Percentiles rank a stretch among this genome's conserved stretches.
phyloP scores from a whole-genome alignment of 2,888 invertebrate genomes.

The Branchipolynoe longqiensis region DNA sequence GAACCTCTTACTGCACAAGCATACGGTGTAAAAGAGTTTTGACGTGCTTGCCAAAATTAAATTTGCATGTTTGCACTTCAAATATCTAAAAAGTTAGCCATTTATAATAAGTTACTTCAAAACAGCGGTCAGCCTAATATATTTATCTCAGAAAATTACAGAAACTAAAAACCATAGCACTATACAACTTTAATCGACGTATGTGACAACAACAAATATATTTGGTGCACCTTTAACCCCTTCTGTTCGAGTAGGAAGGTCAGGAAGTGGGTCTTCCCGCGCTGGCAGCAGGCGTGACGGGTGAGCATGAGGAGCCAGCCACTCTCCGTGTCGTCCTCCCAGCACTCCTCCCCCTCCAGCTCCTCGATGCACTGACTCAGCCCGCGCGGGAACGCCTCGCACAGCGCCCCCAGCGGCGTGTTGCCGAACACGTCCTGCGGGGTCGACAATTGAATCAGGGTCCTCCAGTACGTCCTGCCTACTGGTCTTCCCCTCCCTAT shows the following conservation, averaged over 20 bases:
- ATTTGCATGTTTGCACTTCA: too few relatives aligned
- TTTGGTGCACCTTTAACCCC: slow-evolving; percentile 12
- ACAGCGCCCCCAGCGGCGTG: slow-evolving; percentile 74
- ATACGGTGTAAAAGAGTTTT: too few relatives aligned
- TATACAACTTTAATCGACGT: too few relatives aligned
- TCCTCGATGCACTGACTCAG: slow-evolving; percentile 72
- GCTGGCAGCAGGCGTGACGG: background rate
- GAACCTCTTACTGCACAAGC: too few relatives aligned
- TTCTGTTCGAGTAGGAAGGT: slow-evolving; percentile 68
- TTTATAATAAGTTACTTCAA: too few relatives aligned
- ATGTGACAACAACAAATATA: background rate
- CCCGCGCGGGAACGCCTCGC: slow-evolving; percentile 72
- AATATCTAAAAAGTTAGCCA: too few relatives aligned
- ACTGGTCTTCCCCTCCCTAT: too few relatives aligned
- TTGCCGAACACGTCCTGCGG: slow-evolving; percentile 71
- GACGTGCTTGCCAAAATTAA: too few relatives aligned
- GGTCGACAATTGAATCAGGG: background rate
- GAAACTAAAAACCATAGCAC: too few relatives aligned
- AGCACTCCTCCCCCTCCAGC: background rate
- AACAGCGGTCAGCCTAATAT: background rate
- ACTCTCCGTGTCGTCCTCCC: background rate
- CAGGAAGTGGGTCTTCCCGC: slow-evolving; percentile 67
- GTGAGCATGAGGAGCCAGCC: slow-evolving; percentile 1
- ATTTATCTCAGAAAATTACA: background rate
- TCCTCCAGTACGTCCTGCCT: background rate